Evolutionary conservation across 2,113 vertebrate genomes (phyloP), one percentile per base, ranked within the genome.

Genomic region (Phyllostomus discolor): DNA sequence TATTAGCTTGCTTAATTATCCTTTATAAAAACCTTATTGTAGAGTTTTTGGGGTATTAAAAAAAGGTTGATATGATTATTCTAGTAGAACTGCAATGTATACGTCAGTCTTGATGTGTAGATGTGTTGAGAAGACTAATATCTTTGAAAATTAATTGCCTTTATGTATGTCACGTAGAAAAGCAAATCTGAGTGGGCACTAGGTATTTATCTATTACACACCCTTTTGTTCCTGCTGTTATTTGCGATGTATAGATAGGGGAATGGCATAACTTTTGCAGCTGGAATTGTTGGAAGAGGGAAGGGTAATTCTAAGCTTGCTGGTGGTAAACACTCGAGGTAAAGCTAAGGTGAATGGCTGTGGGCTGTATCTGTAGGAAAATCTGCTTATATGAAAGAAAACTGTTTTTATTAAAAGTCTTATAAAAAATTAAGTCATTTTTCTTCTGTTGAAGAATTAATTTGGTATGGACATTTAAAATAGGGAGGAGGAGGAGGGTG

Each of bases 1-100:
- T 97, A 98, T 98, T 98, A 98, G 93, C 93, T 95, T 96, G 70
- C 86, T 97, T 98, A 98, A 98, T 98, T 99, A 98, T 98, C 97
- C 97, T 98, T 98, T 93, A 88, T 95, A 95, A 96, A 97, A 98
- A 97, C 95, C 92, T 97, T 95, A 89, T 82, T 97, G 98, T 96
- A 95, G 54, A 33, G 92, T 96, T 78, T 33, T 15, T 16, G 22
- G 26, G 41, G 72, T 28, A 26, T 31, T n/a, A 98, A 97, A 98
- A 98, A 98, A 97, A 97, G 87, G 41, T 93, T 57, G 78, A 95
- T 97, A 70, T 81, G 95, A 98, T 96, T 90, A 95, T 87, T 96
- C 91, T 67, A 92, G 90, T 88, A 97, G 93, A 93, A 64, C 87
- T 81, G 79, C 50, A 41, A 83, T 76, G 83, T 81, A 33, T 41